A percentile compares a stretch with the other conserved stretches of the same genome.
Conservation (phyloP, 2,888 invertebrate genomes). For the Ornithoptera priamus region DNA sequence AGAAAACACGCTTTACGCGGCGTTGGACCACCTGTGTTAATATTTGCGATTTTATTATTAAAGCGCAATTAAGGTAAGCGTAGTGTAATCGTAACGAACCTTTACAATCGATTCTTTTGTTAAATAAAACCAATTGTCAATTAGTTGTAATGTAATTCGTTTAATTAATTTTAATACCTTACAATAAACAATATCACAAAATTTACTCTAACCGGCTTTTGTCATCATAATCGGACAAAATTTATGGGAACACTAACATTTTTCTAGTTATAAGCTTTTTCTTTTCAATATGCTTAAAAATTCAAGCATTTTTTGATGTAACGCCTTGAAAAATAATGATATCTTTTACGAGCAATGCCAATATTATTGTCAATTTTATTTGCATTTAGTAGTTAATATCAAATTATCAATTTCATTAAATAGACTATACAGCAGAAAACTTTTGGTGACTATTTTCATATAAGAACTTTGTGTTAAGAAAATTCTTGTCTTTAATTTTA, state of each 20-base stretch:
- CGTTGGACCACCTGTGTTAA: slow-evolving; percentile 45
- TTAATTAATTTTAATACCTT: slow-evolving; percentile 53
- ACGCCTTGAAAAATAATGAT: no score
- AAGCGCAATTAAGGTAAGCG: slow-evolving; percentile 15
- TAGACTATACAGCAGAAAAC: not conserved
- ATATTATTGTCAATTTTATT: slow-evolving; percentile 1
- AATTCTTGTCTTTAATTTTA: not conserved
- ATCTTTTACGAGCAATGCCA: no score
- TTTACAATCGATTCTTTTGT: not conserved
- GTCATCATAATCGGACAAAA: not conserved
- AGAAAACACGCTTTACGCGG: slow-evolving; percentile 42
- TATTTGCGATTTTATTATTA: slow-evolving; percentile 38
- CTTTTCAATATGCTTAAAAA: not conserved
- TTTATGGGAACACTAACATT: not conserved
- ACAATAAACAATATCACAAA: slow-evolving; percentile 61
- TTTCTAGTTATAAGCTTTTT: not conserved
- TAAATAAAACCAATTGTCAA: slow-evolving; percentile 37
- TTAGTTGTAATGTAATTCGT: slow-evolving; percentile 47
- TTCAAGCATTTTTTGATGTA: not conserved
- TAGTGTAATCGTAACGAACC: not conserved
- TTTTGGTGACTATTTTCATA: not conserved
- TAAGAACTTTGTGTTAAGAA: not conserved
- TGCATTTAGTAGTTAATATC: not conserved
- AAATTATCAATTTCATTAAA: not conserved
- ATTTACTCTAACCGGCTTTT: slow-evolving; percentile 41